Conservation (phyloP, 1,140 invertebrate species). For the Drosophila sturtevanti region DNA sequence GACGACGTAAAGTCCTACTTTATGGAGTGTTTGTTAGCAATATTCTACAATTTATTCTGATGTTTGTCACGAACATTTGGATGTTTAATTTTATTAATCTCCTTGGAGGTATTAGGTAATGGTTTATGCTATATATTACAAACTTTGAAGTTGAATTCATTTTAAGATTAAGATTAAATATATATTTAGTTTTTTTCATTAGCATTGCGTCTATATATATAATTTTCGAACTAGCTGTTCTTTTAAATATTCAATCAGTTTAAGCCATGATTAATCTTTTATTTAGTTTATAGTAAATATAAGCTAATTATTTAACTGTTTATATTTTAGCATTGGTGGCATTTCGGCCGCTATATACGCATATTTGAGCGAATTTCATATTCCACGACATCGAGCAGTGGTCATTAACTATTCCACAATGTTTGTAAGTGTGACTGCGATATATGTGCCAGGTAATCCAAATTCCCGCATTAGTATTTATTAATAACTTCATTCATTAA, state of each 20-base stretch:
- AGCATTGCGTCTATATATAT: too few relatives aligned
- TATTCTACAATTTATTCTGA: conserved; percentile 81
- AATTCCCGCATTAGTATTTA: too few relatives aligned
- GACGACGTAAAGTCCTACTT: conserved; percentile 83
- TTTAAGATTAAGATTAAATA: too few relatives aligned
- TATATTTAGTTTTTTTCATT: too few relatives aligned
- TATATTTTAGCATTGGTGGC: conserved; percentile 82
- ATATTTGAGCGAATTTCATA: conserved; percentile 85
- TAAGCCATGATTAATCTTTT: too few relatives aligned
- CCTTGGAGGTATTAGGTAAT: conserved; percentile 85
- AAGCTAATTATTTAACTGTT: too few relatives aligned
- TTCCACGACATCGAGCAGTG: conserved; percentile 81
- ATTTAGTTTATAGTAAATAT: too few relatives aligned
- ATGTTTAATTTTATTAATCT: conserved; percentile 84
- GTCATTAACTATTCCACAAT: conserved; percentile 77
- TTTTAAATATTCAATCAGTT: too few relatives aligned
- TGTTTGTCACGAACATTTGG: conserved; percentile 84
- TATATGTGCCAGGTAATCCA: conserved; percentile 73
- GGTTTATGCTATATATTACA: too few relatives aligned
- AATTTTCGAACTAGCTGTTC: too few relatives aligned
- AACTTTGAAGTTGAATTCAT: too few relatives aligned
- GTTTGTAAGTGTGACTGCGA: conserved; percentile 72
- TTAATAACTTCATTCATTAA: too few relatives aligned
- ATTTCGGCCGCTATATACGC: conserved; percentile 84
- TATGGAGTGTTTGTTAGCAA: conserved; percentile 73